Percentiles rank a stretch among this genome's conserved stretches.
These are phyloP conservation scores for Galerucella pusilla DNA, from an alignment of 2,888 invertebrate species.

Conservation along the genomic window DNA sequence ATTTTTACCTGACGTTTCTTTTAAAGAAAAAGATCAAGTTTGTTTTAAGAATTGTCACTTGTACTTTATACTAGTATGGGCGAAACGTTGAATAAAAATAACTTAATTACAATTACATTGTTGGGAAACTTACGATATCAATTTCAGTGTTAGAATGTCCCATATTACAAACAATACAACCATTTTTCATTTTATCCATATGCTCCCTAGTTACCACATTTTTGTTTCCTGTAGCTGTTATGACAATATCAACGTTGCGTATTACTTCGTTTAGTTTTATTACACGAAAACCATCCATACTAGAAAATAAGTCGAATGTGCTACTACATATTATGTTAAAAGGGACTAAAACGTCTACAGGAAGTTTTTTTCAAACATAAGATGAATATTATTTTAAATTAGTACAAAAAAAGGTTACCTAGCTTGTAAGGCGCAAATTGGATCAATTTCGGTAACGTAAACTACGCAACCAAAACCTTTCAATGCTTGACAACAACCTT, in stretches of 20 bases:
- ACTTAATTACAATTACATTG: neutral
- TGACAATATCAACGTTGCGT: conserved; percentile 92
- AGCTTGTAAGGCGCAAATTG: conserved; percentile 96
- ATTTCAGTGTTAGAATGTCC: conserved; percentile 97
- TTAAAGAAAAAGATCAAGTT: too few relatives aligned
- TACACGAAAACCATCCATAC: conserved; percentile 97
- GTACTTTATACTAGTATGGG: too few relatives aligned
- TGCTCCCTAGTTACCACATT: conserved; percentile 95
- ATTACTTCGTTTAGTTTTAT: conserved; percentile 95
- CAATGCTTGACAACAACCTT: conserved; percentile 94
- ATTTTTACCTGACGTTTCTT: too few relatives aligned
- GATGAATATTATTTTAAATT: conserved; percentile 5
- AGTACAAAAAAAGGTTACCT: conserved; percentile 67
- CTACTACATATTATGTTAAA: too few relatives aligned
- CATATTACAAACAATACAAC: conserved; percentile 96
- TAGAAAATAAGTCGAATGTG: conserved; percentile 59
- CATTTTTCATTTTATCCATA: conserved; percentile 97
- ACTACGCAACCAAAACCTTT: conserved; percentile 96
- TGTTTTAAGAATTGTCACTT: too few relatives aligned
- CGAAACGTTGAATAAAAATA: too few relatives aligned
- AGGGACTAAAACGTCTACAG: too few relatives aligned
- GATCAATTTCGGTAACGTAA: conserved; percentile 95
- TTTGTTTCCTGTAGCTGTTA: conserved; percentile 98
- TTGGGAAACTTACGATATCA: conserved; percentile 78
- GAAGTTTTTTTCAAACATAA: too few relatives aligned